Evolutionary conservation across 2,888 invertebrate species (phyloP), one percentile per base, ranked within the genome.

Genomic region (Drosophila parthenogenetica): DNA sequence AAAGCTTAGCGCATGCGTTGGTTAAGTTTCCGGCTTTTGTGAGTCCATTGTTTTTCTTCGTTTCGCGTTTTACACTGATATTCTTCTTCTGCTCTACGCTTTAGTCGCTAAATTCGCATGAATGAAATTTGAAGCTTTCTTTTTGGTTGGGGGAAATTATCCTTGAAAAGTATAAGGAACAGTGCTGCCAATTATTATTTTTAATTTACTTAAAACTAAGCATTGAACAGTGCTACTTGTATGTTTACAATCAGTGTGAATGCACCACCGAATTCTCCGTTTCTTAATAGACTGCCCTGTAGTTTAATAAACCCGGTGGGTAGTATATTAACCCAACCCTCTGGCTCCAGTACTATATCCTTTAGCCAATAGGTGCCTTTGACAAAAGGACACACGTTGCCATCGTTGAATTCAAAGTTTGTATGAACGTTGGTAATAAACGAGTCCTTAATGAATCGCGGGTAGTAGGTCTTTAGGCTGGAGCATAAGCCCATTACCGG

Each of bases 11-110:
- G 83, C 83, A 55, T 50, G 79, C 85, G 85, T 58, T 19, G 13
- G 40, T 5, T 0, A 13, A 50, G 61, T 69, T 88, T 85, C 87
- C 87, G 85, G 85, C 89, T 17, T 79, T 79, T 79, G 13, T 35
- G 35, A 40, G 53, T 29, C 19, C 45, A 74, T 69, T 83, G 77
- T 79, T 84, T 86, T 85, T 68, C 68, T 74, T 67, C 46, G 79
- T 49, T 69, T 67, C 45, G 16, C 19, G 60, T 62, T 65, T 84
- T 51, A 35, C 64, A 46, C 49, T 5, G 10, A 13, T n/a, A 55
- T 69, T 82, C 87, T 51, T 51, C 35, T 35, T 2, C 4, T 14
- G 14, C 39, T 46, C 19, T 57, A 16, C 64, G 69, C 73, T 76
- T 87, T 84, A 55, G n/a, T 32, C 50, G 0, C 1, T 48, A 13